Evolutionary conservation across 2,113 vertebrate genomes (phyloP), one percentile per base, ranked within the genome.

Genomic region (Catagonus wagneri): DNA sequence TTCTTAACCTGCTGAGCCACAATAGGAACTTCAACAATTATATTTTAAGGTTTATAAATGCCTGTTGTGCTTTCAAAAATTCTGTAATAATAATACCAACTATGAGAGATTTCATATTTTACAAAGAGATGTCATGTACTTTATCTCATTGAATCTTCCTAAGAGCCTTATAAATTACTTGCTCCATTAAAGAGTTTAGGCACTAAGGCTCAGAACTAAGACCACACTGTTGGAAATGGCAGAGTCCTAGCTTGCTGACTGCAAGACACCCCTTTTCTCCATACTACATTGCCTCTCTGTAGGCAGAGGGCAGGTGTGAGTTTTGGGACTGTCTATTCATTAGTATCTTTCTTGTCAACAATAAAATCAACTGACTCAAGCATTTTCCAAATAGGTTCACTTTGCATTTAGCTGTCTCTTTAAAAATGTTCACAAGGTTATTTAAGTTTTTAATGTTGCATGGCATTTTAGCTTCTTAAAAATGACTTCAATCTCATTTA

Each of bases 381-480:
- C 14, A 2, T 92, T 97, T 96, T 81, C 56, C 56, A 93, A 65
- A 83, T 76, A 84, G n/a, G 5, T 76, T 92, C 78, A 89, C 93
- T 94, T 96, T 96, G 60, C 58, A 76, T 68, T 78, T 87, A 44
- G 36, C 36, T 71, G 58, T 93, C 39, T 92, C 61, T 95, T 95
- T 90, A 71, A 72, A 94, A 96, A 22, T 80, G 36, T 86, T 94
- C 96, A 93, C 75, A 94, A 97, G 83, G 86, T 97, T 96, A 93
- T 94, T 96, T 96, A 94, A 91, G 74, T 97, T 96, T 96, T 97
- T 94, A 95, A 96, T 95, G 96, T 95, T 96, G 84, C 76, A 17
- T 94, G 83, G 13, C 56, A 89, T 96, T 96, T 96, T 79, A 86
- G 83, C 39, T 89, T 88, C 94, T 94, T 39, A 84, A 89, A 89